These are phyloP conservation scores for Seriola quinqueradiata DNA, from an alignment of 2,113 vertebrate genomes.

Conservation along the genomic window DNA sequence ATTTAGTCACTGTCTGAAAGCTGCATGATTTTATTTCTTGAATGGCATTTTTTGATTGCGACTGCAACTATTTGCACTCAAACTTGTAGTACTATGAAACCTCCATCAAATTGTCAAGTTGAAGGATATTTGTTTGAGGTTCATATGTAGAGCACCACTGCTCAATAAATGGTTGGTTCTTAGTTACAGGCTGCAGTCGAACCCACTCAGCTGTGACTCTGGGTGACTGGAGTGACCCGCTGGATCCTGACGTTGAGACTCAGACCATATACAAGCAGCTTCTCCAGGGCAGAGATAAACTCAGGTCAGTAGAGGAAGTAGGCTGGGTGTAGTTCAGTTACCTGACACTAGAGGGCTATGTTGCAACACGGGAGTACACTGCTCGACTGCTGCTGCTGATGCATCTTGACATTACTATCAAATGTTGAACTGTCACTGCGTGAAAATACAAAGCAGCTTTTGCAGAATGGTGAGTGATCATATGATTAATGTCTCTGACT, in stretches of 20 bases:
- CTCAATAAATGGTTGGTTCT: slow-evolving; percentile 5
- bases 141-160: background rate
- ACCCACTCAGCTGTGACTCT: slow-evolving; percentile 91
- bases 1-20: background rate
- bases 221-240: slow-evolving; percentile 91
- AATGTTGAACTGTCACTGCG: background rate
- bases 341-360: slow-evolving; percentile 76
- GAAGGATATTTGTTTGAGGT: background rate
- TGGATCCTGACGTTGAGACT: slow-evolving; percentile 89
- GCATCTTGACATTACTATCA: slow-evolving; percentile 8
- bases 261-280: slow-evolving; percentile 92
- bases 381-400: slow-evolving; percentile 15
- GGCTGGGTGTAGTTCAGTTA: slow-evolving; percentile 48
- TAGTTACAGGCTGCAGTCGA: slow-evolving; percentile 90
- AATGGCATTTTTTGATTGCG: background rate
- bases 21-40: background rate
- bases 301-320: slow-evolving; percentile 78
- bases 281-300: slow-evolving; percentile 85
- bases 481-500: slow-evolving; percentile 37
- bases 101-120: background rate
- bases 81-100: background rate
- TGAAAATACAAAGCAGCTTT: background rate
- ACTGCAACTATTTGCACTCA: background rate
- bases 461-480: slow-evolving; percentile 5
- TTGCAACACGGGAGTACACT: slow-evolving; percentile 45